Conservation (phyloP, 2,797 vertebrate genomes). For the Acanthurus lineatus region DNA sequence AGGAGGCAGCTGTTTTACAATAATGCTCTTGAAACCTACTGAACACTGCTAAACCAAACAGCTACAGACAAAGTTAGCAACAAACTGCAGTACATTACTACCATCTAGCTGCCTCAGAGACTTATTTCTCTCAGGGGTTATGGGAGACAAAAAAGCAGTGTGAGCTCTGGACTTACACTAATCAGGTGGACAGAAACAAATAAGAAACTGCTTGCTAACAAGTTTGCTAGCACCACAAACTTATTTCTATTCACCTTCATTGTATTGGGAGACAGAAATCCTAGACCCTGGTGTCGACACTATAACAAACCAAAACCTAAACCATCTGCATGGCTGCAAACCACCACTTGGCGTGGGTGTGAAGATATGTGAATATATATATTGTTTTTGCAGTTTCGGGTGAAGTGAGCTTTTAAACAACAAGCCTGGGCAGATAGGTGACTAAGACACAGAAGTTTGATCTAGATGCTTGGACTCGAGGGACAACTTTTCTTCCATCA, state of each 20-base stretch:
- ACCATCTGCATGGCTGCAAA: slow-evolving; percentile 16
- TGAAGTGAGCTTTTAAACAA: slow-evolving; percentile 18
- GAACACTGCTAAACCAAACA: background rate
- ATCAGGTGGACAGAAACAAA: background rate
- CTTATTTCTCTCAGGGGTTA: background rate
- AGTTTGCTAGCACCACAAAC: background rate
- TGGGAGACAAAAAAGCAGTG: background rate
- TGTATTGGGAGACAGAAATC: too few relatives aligned
- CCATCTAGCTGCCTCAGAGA: slow-evolving; percentile 1
- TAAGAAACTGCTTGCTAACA: background rate
- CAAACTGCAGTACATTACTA: background rate
- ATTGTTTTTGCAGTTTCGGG: slow-evolving; percentile 7
- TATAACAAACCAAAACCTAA: slow-evolving; percentile 1
- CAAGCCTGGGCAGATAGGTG: background rate
- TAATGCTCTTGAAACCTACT: background rate
- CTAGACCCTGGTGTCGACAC: background rate
- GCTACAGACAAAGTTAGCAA: slow-evolving; percentile 4
- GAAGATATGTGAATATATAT: background rate
- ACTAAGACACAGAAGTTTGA: slow-evolving; percentile 17
- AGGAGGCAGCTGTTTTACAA: slow-evolving; percentile 5
- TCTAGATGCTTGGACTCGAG: slow-evolving; percentile 15
- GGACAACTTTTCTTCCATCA: slow-evolving; percentile 40
- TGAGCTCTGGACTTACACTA: background rate
- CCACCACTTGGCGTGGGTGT: background rate
- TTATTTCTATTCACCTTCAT: too few relatives aligned